Evolutionary conservation across 1,140 invertebrate genomes (phyloP), one percentile per base, ranked within the genome.

Genomic region (Cecropterus lyciades): DNA sequence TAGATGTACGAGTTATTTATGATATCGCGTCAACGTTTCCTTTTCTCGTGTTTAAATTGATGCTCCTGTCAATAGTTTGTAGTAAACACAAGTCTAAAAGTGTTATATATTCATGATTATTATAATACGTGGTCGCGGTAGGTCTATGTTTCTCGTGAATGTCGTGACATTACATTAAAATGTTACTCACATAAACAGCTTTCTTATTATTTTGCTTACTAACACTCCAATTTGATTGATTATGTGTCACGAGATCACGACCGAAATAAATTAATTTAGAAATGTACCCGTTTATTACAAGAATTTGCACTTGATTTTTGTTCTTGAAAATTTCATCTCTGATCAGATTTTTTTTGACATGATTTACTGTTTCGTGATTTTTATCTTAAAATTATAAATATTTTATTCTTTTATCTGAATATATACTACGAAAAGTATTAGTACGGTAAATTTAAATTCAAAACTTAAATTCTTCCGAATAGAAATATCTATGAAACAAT

Each of bases 21-120:
- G 55, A 57, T 40, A 43, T 24, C 13, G 40, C 42, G 40, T 57
- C 55, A 4, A 27, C n/a, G 13, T 45, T 57, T 57, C 55, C 55
- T 45, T 57, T 57, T 45, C 55, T 27, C 20, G n/a, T n/a, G 20
- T 56, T 27, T 17, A 27, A 14, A 57, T 45, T 57, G 42, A 57
- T 45, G n/a, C 42, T 14, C n/a, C 40, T 57, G 40, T 45, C 16
- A 27, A 27, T 20, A 0, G 11, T 9, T 43, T 43, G n/a, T 33
- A 30, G 24, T 15, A 15, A 42, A 56, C 37, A 43, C 16, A 45
- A 45, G 40, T 45, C 17, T 24, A 10, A 27, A 40, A 40, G 33
- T 14, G 40, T 43, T 57, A 15, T 56, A 56, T 42, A 57, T 57
- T 57, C 40, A 57, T 37, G 55, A 45, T 57, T 13, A n/a, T n/a